A percentile compares a stretch with the other conserved stretches of the same genome.
These are phyloP conservation scores for Mus caroli DNA, from an alignment of 2,797 vertebrate genomes.

Conservation along the genomic window DNA sequence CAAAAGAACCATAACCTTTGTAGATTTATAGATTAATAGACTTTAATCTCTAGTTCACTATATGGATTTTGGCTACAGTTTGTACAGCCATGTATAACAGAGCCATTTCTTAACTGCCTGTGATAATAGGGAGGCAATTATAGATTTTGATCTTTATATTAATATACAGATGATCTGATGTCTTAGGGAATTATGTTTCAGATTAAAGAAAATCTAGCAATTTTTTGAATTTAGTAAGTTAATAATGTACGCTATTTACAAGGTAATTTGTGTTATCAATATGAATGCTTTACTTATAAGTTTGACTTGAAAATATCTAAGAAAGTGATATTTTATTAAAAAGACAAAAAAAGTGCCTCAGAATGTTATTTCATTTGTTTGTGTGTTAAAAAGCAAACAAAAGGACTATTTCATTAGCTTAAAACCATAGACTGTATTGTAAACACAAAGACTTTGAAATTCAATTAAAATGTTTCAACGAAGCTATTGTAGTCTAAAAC, in stretches of 20 bases:
- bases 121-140: not conserved
- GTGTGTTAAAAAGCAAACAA: conserved; percentile 7
- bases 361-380: not conserved
- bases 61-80: not conserved
- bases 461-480: not conserved
- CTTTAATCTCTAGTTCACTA: not conserved
- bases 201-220: conserved; percentile 13
- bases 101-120: not conserved
- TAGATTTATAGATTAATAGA: not conserved
- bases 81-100: not conserved
- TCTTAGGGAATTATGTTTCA: conserved; percentile 55
- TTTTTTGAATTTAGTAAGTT: conserved; percentile 49
- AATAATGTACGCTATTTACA: not conserved
- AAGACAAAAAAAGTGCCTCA: not conserved
- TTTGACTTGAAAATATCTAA: conserved; percentile 52
- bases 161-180: conserved; percentile 24
- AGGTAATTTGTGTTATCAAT: not conserved
- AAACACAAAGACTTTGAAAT: conserved; percentile 43
- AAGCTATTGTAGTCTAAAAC: not conserved
- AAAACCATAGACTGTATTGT: not conserved
- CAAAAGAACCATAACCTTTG: conserved; percentile 35
- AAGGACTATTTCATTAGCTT: not conserved
- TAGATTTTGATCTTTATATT: not conserved
- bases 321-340: conserved; percentile 32
- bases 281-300: not conserved